Conservation (phyloP, 2,797 vertebrate species). For the Chelonia mydas region DNA sequence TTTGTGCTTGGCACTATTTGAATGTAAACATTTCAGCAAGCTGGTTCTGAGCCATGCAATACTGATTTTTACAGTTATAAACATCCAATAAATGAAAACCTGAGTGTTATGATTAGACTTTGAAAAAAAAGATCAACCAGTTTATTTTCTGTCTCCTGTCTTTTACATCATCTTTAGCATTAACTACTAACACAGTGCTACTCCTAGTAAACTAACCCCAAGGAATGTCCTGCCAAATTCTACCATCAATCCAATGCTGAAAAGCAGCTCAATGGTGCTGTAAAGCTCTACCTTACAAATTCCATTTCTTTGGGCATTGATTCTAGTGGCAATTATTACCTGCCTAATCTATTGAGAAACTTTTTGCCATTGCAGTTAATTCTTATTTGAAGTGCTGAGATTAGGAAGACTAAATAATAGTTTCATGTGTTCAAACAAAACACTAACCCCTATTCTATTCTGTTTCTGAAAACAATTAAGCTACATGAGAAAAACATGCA, state of each 20-base stretch:
- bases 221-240: constrained; percentile 48
- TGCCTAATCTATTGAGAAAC: constrained; percentile 5
- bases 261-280: constrained; percentile 11
- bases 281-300: constrained; percentile 55
- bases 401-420: constrained; percentile 32
- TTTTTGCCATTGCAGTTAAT: constrained; percentile 19
- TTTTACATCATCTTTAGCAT: constrained; percentile 52
- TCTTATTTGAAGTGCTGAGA: constrained; percentile 22
- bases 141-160: constrained; percentile 19
- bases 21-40: constrained; percentile 54
- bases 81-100: not conserved
- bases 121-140: not conserved
- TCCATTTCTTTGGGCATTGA: constrained; percentile 55
- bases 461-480: constrained; percentile 47
- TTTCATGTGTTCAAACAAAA: constrained; percentile 37
- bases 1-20: constrained; percentile 38
- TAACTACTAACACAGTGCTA: constrained; percentile 46
- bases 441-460: not conserved
- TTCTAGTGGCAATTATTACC: constrained; percentile 41
- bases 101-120: constrained; percentile 4
- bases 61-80: constrained; percentile 33
- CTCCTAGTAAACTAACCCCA: constrained; percentile 47
- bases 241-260: constrained; percentile 41
- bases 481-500: constrained; percentile 1
- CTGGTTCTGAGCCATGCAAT: not conserved